Conservation (phyloP, 2,113 vertebrate genomes). For the Oreochromis tanganicae region DNA sequence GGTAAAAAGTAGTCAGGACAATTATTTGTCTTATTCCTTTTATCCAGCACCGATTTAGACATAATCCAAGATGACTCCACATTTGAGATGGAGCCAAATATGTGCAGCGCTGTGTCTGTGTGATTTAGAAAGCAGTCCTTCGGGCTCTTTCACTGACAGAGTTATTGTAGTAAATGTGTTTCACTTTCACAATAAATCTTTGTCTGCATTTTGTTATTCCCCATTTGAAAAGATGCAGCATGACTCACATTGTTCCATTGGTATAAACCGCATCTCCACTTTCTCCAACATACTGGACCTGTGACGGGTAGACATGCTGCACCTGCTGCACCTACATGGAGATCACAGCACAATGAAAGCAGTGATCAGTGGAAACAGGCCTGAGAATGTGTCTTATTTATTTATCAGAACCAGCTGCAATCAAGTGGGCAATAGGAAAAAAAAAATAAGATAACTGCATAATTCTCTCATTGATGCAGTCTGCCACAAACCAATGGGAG, state of each 20-base stretch:
- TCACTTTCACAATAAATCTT: background rate
- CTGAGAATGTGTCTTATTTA: background rate
- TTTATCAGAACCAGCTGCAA: background rate
- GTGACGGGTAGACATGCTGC: constrained; percentile 88
- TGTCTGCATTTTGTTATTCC: background rate
- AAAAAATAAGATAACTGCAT: background rate
- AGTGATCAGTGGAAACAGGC: background rate
- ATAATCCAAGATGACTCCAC: background rate
- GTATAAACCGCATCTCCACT: constrained; percentile 88
- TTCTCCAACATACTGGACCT: constrained; percentile 92
- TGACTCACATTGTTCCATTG: constrained; percentile 91
- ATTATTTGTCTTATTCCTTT: background rate
- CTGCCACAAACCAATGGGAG: background rate
- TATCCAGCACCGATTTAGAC: background rate
- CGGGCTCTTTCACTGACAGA: background rate
- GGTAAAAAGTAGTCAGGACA: background rate
- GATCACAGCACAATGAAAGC: background rate
- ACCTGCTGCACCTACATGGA: constrained; percentile 81
- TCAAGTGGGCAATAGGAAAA: background rate
- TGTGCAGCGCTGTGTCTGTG: background rate
- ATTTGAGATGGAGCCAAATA: background rate
- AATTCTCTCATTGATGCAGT: background rate
- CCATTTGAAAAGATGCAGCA: background rate
- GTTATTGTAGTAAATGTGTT: background rate
- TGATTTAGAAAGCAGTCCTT: background rate